A percentile compares a stretch with the other conserved stretches of the same genome.
Conservation (phyloP, 2,888 invertebrate species). For the Teleogryllus oceanicus region DNA sequence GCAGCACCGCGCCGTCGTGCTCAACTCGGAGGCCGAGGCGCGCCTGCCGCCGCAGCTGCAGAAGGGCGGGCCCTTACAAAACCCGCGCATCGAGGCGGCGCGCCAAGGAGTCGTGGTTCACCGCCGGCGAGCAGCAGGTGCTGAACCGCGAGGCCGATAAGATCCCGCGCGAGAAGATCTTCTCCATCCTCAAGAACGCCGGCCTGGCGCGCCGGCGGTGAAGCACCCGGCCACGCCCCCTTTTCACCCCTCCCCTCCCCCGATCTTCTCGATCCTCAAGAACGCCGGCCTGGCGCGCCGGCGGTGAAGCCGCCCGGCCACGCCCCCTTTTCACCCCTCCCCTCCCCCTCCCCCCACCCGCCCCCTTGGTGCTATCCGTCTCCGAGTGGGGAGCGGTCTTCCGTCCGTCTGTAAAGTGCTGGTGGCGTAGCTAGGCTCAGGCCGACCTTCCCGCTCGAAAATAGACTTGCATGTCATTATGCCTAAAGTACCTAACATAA, state of each 20-base stretch:
- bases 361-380: too few relatives aligned
- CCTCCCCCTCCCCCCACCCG: too few relatives aligned
- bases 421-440: too few relatives aligned
- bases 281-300: slow-evolving; percentile 61
- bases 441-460: too few relatives aligned
- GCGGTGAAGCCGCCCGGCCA: neutral
- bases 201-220: slow-evolving; percentile 53
- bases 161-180: slow-evolving; percentile 72
- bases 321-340: too few relatives aligned
- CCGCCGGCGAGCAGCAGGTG: slow-evolving; percentile 73
- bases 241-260: too few relatives aligned
- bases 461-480: too few relatives aligned
- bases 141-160: slow-evolving; percentile 75
- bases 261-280: slow-evolving; percentile 68
- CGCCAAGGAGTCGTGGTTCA: slow-evolving; percentile 75
- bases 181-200: slow-evolving; percentile 69
- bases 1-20: slow-evolving; percentile 69
- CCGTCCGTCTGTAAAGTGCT: too few relatives aligned
- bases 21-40: slow-evolving; percentile 68
- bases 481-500: too few relatives aligned
- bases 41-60: slow-evolving; percentile 65
- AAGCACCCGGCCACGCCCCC: neutral
- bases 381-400: too few relatives aligned
- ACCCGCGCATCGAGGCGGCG: slow-evolving; percentile 68
- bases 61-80: slow-evolving; percentile 73